Conservation (phyloP, 92 coral and sea anemone species). For the Heliopora coerulea region DNA sequence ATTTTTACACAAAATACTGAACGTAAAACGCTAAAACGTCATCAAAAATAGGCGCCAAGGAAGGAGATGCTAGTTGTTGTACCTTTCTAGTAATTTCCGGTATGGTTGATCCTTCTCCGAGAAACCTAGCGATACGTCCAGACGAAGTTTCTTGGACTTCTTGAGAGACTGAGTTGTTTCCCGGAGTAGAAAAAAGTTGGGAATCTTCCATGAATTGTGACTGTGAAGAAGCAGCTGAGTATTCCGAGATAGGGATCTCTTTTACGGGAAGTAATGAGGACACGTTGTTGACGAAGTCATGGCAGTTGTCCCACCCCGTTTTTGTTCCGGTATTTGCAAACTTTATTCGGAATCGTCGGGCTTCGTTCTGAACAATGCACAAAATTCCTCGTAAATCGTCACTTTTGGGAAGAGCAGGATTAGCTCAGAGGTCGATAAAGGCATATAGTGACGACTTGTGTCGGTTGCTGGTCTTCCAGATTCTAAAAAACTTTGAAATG, state of each 20-base stretch:
- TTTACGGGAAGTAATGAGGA: conserved; percentile 63
- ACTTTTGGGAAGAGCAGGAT: background rate
- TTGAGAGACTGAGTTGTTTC: conserved; percentile 1
- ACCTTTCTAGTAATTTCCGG: conserved; percentile 65
- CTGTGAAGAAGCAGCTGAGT: conserved; percentile 50
- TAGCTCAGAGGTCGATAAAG: no score
- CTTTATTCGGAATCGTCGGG: conserved; percentile 77
- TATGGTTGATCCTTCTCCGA: conserved; percentile 42
- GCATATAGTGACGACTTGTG: no score
- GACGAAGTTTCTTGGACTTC: background rate
- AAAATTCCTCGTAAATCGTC: no score
- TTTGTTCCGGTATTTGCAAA: conserved; percentile 55
- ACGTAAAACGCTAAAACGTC: no score
- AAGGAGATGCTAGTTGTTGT: no score
- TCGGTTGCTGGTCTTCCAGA: no score
- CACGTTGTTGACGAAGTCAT: conserved; percentile 62
- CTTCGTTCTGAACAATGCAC: conserved; percentile 53
- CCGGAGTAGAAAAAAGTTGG: conserved; percentile 22
- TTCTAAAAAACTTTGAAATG: no score
- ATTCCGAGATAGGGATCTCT: conserved; percentile 53
- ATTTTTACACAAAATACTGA: no score
- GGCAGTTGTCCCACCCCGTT: conserved; percentile 65
- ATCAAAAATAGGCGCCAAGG: no score
- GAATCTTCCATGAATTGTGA: conserved; percentile 49
- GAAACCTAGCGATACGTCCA: background rate